Evolutionary conservation across 2,797 vertebrate genomes (phyloP), one percentile per base, ranked within the genome.

Genomic region (Scyliorhinus canicula): DNA sequence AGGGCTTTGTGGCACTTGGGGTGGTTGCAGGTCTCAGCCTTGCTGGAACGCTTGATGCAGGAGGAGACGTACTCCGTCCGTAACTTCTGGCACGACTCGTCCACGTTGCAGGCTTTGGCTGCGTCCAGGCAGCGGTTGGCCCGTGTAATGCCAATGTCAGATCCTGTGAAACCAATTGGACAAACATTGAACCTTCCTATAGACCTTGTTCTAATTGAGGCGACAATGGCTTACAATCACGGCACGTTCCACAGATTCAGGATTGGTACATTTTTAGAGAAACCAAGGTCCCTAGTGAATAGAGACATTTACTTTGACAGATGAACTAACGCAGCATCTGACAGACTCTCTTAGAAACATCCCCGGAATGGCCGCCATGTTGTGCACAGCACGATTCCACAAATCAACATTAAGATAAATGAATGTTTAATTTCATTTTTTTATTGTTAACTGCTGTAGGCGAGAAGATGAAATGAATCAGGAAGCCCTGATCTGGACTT

Each of bases 51-150:
- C 40, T 98, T 97, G 96, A 99, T 98, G 97, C 99, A 99, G 93
- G 97, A 96, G 0, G 98, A 98, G 47, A 99, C 99, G 5, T 99
- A 99, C 93, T 99, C 98, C 0, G 98, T 98, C 7, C 99, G 97
- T 31, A 99, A 97, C 95, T 97, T 98, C 96, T 99, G 98, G 96
- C 99, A 99, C 12, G 96, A 97, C 97, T 98, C 98, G 0, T 99
- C 98, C 60, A 98, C 98, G 0, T 99, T 99, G 95, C 99, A 99
- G 35, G 98, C 98, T 95, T 99, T 99, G 95, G 99, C 99, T 0
- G 99, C 99, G 0, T 98, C 98, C 97, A 99, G 97, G 94, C 99
- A 99, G 31, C 98, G 98, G 96, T 99, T 99, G 95, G 98, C 98
- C 7, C 97, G 98, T 40, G 97, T 97, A 65, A 97, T 96, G 96